These are phyloP conservation scores for Mustela erminea DNA, from an alignment of 2,797 vertebrate genomes.

Conservation along the genomic window DNA sequence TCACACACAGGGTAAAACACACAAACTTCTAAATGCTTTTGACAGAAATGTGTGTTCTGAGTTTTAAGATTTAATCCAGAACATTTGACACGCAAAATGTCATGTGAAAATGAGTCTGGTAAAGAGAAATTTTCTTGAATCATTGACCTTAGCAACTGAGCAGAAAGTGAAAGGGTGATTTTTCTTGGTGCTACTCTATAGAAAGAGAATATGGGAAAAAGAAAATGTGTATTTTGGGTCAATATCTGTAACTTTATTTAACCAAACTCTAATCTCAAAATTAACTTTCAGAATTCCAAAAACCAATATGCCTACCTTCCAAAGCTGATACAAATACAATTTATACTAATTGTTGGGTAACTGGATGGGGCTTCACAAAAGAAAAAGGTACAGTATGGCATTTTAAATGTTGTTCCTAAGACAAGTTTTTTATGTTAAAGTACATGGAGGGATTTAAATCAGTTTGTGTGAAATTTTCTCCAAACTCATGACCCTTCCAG, in stretches of 20 bases:
- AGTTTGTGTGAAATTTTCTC: neutral
- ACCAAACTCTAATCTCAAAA: conserved; percentile 46
- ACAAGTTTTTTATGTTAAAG: neutral
- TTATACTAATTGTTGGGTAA: conserved; percentile 88
- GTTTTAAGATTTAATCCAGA: neutral
- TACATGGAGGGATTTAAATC: neutral
- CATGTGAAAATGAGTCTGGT: neutral
- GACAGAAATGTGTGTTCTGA: neutral
- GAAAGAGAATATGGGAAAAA: neutral
- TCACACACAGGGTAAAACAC: neutral
- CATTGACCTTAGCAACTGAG: neutral
- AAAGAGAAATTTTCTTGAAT: neutral
- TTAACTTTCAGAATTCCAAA: conserved; percentile 85
- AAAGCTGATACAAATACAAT: conserved; percentile 77
- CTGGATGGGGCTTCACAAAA: conserved; percentile 89
- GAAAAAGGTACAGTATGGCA: conserved; percentile 86
- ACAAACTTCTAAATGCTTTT: neutral
- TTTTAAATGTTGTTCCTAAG: neutral
- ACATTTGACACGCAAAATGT: neutral
- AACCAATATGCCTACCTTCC: conserved; percentile 88
- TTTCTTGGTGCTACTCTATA: neutral
- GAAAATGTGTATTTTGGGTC: neutral
- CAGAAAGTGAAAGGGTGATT: neutral
- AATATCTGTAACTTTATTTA: neutral
- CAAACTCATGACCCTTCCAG: neutral